A percentile compares a stretch with the other conserved stretches of the same genome.
phyloP scores from a whole-genome alignment of 2,888 invertebrate genomes.

The Melinopterus prodromus region DNA sequence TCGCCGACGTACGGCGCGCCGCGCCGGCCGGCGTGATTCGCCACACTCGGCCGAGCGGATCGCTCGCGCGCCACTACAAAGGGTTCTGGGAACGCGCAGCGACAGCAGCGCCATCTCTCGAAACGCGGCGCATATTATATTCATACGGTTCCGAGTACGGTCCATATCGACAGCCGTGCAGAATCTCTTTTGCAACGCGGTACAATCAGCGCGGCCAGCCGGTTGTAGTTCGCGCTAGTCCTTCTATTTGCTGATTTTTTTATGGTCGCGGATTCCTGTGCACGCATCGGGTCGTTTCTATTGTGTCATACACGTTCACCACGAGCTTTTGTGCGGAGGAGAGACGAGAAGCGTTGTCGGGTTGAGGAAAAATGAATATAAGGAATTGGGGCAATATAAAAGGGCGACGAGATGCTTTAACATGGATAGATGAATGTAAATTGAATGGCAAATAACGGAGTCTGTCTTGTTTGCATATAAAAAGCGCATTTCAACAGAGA shows the following conservation, averaged over 20 bases:
- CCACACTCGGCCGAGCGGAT: background rate
- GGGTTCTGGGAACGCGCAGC: background rate
- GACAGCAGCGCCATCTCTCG: background rate
- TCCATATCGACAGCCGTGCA: background rate
- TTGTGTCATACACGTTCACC: background rate
- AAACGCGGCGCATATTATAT: background rate
- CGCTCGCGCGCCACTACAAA: background rate
- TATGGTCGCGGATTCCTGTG: background rate
- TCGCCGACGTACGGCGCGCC: background rate
- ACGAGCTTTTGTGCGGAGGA: background rate
- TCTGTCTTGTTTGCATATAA: no score
- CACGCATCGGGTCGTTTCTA: background rate
- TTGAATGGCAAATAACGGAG: no score
- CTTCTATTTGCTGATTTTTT: background rate
- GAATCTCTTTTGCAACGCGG: background rate
- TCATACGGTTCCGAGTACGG: background rate
- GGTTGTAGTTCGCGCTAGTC: background rate
- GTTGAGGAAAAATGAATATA: background rate
- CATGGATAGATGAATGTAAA: no score
- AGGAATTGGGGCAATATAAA: background rate
- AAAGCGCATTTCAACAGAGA: no score
- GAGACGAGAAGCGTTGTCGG: background rate
- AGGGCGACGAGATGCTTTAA: no score
- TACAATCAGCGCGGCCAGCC: background rate
- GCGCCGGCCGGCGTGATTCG: background rate